Conservation (phyloP, 2,797 vertebrate genomes). For the Lutra lutra region DNA sequence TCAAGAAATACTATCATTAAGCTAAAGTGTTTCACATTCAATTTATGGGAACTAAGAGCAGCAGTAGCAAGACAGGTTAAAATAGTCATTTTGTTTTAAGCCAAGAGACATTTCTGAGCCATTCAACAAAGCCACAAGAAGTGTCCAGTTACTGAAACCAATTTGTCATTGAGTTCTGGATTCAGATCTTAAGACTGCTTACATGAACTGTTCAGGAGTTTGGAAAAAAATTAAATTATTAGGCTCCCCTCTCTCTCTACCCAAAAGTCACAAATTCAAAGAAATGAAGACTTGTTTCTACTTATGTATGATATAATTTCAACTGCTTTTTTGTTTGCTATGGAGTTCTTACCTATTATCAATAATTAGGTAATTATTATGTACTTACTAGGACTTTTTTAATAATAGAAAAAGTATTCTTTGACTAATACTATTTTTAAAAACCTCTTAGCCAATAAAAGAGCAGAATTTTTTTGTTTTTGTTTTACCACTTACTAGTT, state of each 20-base stretch:
- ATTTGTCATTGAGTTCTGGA: not conserved
- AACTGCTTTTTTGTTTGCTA: not conserved
- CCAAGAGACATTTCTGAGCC: slow-evolving; percentile 9
- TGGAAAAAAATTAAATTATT: not conserved
- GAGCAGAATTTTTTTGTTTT: not conserved
- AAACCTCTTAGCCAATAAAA: slow-evolving; percentile 53
- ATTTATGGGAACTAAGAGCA: slow-evolving; percentile 36
- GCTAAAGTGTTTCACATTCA: not conserved
- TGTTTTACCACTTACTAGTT: slow-evolving; percentile 10
- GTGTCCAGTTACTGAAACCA: not conserved
- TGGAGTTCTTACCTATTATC: not conserved
- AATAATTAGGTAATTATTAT: not conserved
- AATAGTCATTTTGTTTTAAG: slow-evolving; percentile 43
- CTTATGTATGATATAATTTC: not conserved
- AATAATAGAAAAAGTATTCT: slow-evolving; percentile 49
- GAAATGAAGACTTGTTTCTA: not conserved
- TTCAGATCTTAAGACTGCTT: not conserved
- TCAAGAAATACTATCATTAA: slow-evolving; percentile 57
- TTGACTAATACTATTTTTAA: slow-evolving; percentile 35
- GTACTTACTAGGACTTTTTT: slow-evolving; percentile 16
- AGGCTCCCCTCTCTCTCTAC: not conserved
- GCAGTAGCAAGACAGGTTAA: slow-evolving; percentile 61
- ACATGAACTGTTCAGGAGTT: not conserved
- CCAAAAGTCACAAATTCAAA: slow-evolving; percentile 11
- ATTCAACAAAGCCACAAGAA: slow-evolving; percentile 2